Base-by-base conservation (phyloP, 2,797 vertebrate genomes). In the Anguilla marmorata region DNA sequence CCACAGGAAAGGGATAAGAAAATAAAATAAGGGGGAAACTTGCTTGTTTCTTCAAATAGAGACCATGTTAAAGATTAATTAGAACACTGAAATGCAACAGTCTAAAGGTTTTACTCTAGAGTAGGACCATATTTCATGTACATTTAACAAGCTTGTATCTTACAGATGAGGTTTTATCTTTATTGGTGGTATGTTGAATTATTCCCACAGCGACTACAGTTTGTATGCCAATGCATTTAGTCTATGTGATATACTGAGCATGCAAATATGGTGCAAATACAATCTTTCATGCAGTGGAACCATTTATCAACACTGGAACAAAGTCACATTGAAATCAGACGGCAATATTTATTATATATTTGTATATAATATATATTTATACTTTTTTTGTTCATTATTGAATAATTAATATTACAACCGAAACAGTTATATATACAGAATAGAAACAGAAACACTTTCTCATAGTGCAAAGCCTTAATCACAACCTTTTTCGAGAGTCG, bases 1-100 rank as follows among this genome's bases (percentile, higher is more conserved):
- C 86, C 83, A 82, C 80, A 91, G 87, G 41, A 89, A 88, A 45
- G 45, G 50, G 89, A 89, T 84, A 90, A 88, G 87, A 66, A 58
- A 84, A 88, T 86, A 89, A 50, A 84, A 89, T 90, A 89, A 88
- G 60, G 27, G 69, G 89, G 88, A 88, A 63, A 87, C 54, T n/a
- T 91, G 63, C 72, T 76, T 89, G 79, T 84, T 63, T 91, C 90
- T 91, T 92, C 91, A 93, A 93, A 91, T 88, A 87, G 84, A 89
- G 60, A 82, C 85, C 60, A 45, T 33, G 50, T 84, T 88, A 41
- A 37, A 76, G 72, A 37, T 27, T 27, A 72, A 72, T 41, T 41
- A 76, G 11, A 9, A 11, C 85, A 50, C 86, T 79, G 88, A 87
- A 90, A 76, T 45, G 12, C 72, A 76, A 76, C 72, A 74, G 69